Conservation (phyloP, 2,113 vertebrate species). For the Albula glossodonta region DNA sequence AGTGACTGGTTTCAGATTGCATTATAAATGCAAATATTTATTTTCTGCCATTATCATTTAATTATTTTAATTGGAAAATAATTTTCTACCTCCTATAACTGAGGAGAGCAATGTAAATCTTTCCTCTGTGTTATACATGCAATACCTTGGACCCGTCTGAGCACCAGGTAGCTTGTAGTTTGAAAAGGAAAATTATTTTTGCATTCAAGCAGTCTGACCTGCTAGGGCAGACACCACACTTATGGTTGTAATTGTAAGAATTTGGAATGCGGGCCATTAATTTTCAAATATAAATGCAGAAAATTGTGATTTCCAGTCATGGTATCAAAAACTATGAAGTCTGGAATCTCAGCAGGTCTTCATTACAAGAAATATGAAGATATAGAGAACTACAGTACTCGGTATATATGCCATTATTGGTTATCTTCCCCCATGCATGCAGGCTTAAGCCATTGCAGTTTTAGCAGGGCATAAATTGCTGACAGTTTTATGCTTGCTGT, state of each 20-base stretch:
- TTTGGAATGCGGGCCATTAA: not conserved
- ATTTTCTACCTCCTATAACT: no score
- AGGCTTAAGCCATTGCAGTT: slow-evolving; percentile 15
- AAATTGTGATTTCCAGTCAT: not conserved
- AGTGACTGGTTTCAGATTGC: not conserved
- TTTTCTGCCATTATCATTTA: no score
- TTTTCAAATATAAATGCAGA: not conserved
- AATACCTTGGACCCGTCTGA: no score
- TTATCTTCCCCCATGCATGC: not conserved
- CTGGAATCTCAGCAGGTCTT: slow-evolving; percentile 4
- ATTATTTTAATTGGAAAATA: no score
- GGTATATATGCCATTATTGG: not conserved
- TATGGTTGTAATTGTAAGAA: not conserved
- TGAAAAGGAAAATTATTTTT: no score
- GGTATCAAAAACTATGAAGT: not conserved
- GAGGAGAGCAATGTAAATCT: no score
- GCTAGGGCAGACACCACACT: not conserved
- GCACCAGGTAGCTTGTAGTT: no score
- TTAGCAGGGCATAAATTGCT: slow-evolving; percentile 19
- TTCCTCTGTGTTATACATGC: no score
- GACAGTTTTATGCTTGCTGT: slow-evolving; percentile 21
- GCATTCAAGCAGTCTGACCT: not conserved
- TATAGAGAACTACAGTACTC: not conserved
- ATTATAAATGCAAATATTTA: not conserved
- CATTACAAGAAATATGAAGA: not conserved